Percentiles rank a stretch among this genome's conserved stretches.
Conservation (phyloP, 2,113 vertebrate species). For the Dermatemys mawii region DNA sequence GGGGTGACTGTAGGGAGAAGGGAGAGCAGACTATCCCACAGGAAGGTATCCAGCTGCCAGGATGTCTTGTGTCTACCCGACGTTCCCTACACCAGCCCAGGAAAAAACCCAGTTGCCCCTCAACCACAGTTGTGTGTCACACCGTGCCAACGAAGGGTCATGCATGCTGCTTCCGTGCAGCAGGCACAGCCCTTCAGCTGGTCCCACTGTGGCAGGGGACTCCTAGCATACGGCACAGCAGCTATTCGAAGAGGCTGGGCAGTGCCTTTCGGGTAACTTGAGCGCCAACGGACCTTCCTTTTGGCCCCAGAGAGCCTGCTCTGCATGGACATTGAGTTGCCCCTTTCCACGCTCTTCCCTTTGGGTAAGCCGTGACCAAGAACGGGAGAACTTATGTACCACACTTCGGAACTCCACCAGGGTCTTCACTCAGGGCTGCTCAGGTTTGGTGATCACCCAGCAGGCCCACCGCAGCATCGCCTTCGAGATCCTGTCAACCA, state of each 20-base stretch:
- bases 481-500: constrained; percentile 41
- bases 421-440: not conserved
- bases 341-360: not conserved
- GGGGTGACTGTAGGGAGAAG: too few relatives aligned
- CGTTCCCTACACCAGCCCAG: not conserved
- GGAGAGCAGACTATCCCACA: too few relatives aligned
- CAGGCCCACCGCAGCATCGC: constrained; percentile 61
- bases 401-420: rapidly evolving
- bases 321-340: too few relatives aligned
- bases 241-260: not conserved
- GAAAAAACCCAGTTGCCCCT: not conserved
- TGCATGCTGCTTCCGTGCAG: not conserved
- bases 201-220: not conserved
- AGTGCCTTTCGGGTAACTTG: too few relatives aligned
- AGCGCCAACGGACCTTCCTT: too few relatives aligned
- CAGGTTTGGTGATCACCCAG: constrained; percentile 6
- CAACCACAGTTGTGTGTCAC: not conserved
- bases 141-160: not conserved
- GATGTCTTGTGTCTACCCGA: too few relatives aligned
- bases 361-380: rapidly evolving
- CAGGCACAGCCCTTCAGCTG: not conserved
- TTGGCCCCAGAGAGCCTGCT: too few relatives aligned
- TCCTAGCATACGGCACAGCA: not conserved
- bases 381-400: too few relatives aligned
- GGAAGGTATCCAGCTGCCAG: too few relatives aligned